Evolutionary conservation across 2,797 vertebrate genomes (phyloP).

Genomic region (Sebastes oblongus): DNA sequence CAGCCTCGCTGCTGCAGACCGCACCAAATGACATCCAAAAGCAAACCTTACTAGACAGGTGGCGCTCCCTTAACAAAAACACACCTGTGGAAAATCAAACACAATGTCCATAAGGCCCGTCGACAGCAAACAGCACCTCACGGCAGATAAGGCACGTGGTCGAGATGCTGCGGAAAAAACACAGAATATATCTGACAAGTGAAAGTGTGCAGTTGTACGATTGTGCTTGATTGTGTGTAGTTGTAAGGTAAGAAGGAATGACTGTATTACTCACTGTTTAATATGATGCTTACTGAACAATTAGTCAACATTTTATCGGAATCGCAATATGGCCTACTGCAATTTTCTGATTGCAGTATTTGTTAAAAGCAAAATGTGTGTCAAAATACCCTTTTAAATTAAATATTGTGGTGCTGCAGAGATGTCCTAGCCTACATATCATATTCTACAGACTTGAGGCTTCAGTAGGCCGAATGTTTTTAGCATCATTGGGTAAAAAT

Average conservation of each 20-base stretch:
- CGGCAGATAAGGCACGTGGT: constrained; percentile 47
- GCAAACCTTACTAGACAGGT: constrained; percentile 17
- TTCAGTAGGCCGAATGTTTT: no score
- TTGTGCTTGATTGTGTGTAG: background rate
- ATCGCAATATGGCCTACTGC: no score
- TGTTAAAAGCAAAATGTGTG: no score
- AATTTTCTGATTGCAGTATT: no score
- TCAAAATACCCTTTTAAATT: no score
- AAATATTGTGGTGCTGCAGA: no score
- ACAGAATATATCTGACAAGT: background rate
- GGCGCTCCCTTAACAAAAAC: constrained; percentile 49
- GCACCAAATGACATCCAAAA: background rate
- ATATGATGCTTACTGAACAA: background rate
- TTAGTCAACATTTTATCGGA: no score
- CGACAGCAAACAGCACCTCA: constrained; percentile 34
- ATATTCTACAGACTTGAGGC: no score
- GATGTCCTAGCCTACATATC: no score
- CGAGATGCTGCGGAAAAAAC: background rate
- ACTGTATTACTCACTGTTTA: constrained; percentile 1
- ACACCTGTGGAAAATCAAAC: constrained; percentile 79
- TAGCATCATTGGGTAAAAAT: no score
- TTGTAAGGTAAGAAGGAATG: background rate
- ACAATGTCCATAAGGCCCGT: constrained; percentile 42
- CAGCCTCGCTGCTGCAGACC: background rate
- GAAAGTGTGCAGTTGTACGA: background rate